phyloP scores from a whole-genome alignment of 2,888 invertebrate species.

The Cerastoderma edule region DNA sequence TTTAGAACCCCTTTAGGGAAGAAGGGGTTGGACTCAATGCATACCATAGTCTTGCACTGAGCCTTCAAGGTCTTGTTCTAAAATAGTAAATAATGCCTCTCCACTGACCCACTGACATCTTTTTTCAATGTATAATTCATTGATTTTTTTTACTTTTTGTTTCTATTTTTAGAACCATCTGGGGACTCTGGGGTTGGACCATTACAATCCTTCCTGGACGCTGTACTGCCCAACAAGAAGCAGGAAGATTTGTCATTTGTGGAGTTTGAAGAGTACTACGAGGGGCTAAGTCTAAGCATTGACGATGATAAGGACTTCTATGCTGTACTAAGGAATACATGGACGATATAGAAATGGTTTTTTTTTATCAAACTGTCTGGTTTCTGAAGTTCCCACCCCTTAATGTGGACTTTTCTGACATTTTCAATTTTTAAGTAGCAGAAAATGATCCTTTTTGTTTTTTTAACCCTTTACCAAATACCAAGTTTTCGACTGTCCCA shows the following conservation, averaged over 20 bases:
- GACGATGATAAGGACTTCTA: slow-evolving; percentile 80
- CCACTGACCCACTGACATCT: too few relatives aligned
- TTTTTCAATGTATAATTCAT: background rate
- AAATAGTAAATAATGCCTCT: too few relatives aligned
- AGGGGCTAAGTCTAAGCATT: slow-evolving; percentile 80
- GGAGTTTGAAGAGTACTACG: slow-evolving; percentile 83
- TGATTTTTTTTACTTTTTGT: background rate
- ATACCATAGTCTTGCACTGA: too few relatives aligned
- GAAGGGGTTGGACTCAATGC: too few relatives aligned
- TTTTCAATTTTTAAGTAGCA: background rate
- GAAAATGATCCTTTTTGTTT: too few relatives aligned
- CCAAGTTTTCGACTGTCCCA: background rate
- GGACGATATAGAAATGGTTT: slow-evolving; percentile 72
- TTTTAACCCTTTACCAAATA: too few relatives aligned
- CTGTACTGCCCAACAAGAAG: slow-evolving; percentile 68
- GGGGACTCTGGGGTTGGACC: slow-evolving; percentile 57
- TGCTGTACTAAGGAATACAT: slow-evolving; percentile 79
- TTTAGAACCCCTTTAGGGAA: too few relatives aligned
- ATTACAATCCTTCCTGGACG: slow-evolving; percentile 76
- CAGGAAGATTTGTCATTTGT: slow-evolving; percentile 76
- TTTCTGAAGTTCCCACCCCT: background rate
- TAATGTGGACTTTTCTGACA: background rate
- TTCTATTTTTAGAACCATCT: slow-evolving; percentile 22
- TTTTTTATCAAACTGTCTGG: background rate
- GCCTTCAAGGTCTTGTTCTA: too few relatives aligned